Base-by-base conservation (phyloP, 2,113 vertebrate species). In the Psittacus erithacus region DNA sequence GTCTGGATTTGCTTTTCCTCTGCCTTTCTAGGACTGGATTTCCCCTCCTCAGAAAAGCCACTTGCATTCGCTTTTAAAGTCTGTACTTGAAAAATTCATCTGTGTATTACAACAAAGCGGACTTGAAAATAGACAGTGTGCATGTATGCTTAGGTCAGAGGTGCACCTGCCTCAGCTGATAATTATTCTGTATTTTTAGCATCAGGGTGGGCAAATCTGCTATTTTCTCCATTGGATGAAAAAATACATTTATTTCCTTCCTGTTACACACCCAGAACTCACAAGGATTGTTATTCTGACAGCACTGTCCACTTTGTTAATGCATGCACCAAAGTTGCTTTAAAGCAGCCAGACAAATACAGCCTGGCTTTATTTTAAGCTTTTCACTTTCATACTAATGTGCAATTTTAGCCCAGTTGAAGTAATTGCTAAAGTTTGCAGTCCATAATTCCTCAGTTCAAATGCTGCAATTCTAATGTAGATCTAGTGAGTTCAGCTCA, bases 101-200 rank as follows among this genome's bases (percentile, higher is more conserved):
- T 88, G 49, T 77, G 92, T 92, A 67, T 95, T 88, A 55, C 63
- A 89, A 91, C 76, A 85, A 91, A 87, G 81, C 2, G 0, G 41
- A 55, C 53, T 71, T 94, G 69, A 96, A 97, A 96, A 94, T 88
- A 95, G 69, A 55, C 22, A 22, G 69, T 68, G 82, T 78, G 59
- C 33, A 75, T 87, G 44, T 35, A 69, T 46, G 49, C 77, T 88
- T 91, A 92, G 80, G 96, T 97, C 95, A 97, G 94, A 97, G 94
- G 74, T 73, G 79, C 91, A 94, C 91, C 96, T 96, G 86, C 91
- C 84, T 95, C 84, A 94, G 87, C 82, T 90, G 92, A 96, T 95
- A 93, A 93, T 96, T 96, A 96, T 86, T 95, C 73, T 85, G 44
- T 85, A 94, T 96, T 97, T 96, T 97, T 96, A 97, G 95, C 71